Base-by-base conservation (phyloP, 2,113 vertebrate genomes). In the Aix galericulata region DNA sequence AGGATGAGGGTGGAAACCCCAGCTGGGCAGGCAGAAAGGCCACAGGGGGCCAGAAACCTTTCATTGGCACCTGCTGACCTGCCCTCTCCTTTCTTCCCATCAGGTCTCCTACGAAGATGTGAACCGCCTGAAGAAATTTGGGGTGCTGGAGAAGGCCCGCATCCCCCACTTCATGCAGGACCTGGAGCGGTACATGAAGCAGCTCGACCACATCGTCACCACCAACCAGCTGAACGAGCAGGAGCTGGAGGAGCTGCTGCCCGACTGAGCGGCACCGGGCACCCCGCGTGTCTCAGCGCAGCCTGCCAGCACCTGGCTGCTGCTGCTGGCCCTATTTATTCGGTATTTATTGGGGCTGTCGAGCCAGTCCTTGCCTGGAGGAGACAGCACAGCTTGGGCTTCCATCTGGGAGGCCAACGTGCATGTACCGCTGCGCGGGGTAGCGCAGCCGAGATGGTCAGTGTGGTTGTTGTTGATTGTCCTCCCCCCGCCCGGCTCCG, bases 131-230 rank as follows among this genome's bases (percentile, higher is more conserved):
- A 98, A 98, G 52, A 96, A 97, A 18, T 95, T 98, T 12, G 99
- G 99, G 2, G 97, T 98, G 1, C 97, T 99, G 77, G 96, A 97
- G 25, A 97, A 98, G 53, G 97, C 98, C 34, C 98, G 98, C 42
- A 98, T 99, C 92, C 99, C 99, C 3, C 99, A 99, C 94, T 99
- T 99, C 98, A 99, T 99, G 99, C 98, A 98, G 84, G 99, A 99
- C 92, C 97, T 98, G 96, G 98, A 97, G 32, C 98, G 98, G 1
- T 99, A 99, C 96, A 98, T 98, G 96, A 98, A 99, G 77, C 98
- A 99, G 73, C 98, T 99, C 27, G 98, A 99, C 64, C 98, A 99
- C 97, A 99, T 99, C 8, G 97, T 99, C 44, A 89, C 97, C 38
- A 98, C 98, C 93, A 99, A 99, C 7, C 98, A 98, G 81, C 98